A percentile compares a stretch with the other conserved stretches of the same genome.
Conservation (phyloP, 2,888 invertebrate species). For the Dermolepida albohirtum region DNA sequence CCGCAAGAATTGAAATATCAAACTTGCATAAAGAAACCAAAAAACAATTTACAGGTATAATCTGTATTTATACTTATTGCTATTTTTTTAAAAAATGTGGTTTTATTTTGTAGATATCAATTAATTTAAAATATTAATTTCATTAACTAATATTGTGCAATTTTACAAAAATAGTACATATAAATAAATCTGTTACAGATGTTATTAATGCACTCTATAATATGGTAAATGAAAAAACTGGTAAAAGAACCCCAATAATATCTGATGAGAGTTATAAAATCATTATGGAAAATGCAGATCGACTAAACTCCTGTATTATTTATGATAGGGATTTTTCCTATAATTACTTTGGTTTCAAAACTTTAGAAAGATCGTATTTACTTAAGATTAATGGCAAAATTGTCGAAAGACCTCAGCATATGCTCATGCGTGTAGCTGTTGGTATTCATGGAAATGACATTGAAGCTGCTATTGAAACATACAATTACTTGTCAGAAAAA, state of each 20-base stretch:
- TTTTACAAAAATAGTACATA: too few relatives aligned
- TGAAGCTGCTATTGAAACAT: constrained; percentile 93
- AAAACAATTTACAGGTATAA: constrained; percentile 86
- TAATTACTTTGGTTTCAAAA: constrained; percentile 99
- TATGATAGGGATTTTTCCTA: constrained; percentile 97
- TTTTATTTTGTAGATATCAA: not conserved
- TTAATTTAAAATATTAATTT: not conserved
- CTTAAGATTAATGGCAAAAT: constrained; percentile 92
- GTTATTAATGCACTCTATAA: constrained; percentile 90
- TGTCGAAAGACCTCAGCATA: constrained; percentile 96
- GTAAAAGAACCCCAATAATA: constrained; percentile 84
- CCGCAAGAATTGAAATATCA: constrained; percentile 93
- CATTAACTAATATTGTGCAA: constrained; percentile 1
- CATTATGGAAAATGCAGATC: constrained; percentile 87
- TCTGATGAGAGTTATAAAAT: constrained; percentile 85
- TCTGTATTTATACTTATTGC: too few relatives aligned
- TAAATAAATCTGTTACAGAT: constrained; percentile 74
- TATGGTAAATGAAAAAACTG: constrained; percentile 79
- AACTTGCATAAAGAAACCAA: constrained; percentile 99
- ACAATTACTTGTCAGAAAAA: constrained; percentile 90
- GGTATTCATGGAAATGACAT: constrained; percentile 97
- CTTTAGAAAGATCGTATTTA: constrained; percentile 94
- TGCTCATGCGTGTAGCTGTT: constrained; percentile 97
- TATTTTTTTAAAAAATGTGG: not conserved
- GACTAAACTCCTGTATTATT: constrained; percentile 93